These are phyloP conservation scores for Oryzias celebensis DNA, from an alignment of 2,113 vertebrate species.

Conservation along the genomic window DNA sequence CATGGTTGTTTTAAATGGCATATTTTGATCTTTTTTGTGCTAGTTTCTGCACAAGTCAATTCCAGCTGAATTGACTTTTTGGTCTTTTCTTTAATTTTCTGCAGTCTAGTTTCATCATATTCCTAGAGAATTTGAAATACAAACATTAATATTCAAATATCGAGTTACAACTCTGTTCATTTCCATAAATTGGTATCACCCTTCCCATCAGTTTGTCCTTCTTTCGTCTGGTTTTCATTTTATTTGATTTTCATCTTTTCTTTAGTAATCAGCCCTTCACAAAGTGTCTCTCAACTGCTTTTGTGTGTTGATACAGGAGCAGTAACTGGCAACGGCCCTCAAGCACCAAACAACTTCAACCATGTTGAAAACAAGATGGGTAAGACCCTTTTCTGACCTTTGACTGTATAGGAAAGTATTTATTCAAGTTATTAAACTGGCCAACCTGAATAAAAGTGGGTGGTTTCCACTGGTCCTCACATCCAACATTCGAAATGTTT, in stretches of 20 bases:
- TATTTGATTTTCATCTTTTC: neutral
- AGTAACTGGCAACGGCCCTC: conserved; percentile 74
- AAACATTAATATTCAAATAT: neutral
- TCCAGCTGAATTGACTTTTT: neutral
- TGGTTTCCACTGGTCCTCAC: too few relatives aligned
- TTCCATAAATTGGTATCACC: neutral
- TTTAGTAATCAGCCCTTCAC: too few relatives aligned
- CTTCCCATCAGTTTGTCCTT: neutral
- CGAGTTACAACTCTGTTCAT: neutral
- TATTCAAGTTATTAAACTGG: too few relatives aligned
- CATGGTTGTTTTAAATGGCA: neutral
- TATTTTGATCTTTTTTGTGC: neutral
- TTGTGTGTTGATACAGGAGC: conserved; percentile 52
- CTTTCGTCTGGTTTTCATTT: conserved; percentile 1
- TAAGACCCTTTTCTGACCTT: conserved; percentile 64
- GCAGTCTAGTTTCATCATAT: neutral
- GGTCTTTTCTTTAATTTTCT: neutral
- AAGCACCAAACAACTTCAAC: conserved; percentile 83
- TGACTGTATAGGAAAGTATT: too few relatives aligned
- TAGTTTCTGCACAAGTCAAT: neutral
- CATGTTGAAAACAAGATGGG: conserved; percentile 85
- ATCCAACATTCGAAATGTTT: too few relatives aligned
- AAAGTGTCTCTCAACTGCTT: too few relatives aligned
- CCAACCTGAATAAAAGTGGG: too few relatives aligned
- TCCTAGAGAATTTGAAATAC: too few relatives aligned